Percentiles rank a stretch among this genome's conserved stretches.
These are phyloP conservation scores for Pogoniulus pusillus DNA, from an alignment of 2,797 vertebrate genomes.

Conservation along the genomic window DNA sequence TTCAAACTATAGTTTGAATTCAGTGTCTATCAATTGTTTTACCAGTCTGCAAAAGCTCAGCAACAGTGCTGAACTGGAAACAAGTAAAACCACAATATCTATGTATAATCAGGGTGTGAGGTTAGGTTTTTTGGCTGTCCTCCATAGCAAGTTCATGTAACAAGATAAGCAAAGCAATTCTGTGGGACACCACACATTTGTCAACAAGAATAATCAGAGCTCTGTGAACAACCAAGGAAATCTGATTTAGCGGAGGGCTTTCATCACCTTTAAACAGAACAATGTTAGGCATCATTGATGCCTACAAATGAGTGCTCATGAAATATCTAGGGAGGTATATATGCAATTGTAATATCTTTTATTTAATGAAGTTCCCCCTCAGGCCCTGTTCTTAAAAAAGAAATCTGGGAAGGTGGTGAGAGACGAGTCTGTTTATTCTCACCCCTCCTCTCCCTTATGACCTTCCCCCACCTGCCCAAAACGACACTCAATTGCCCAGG, in stretches of 20 bases:
- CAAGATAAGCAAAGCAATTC: neutral
- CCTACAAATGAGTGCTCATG: neutral
- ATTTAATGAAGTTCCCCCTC: neutral
- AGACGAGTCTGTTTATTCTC: neutral
- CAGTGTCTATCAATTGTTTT: neutral
- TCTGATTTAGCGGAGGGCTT: neutral
- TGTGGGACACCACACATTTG: neutral
- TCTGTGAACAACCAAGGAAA: neutral
- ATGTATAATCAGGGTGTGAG: neutral
- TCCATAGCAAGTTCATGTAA: neutral
- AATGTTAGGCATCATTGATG: neutral
- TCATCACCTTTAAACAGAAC: neutral
- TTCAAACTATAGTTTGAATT: neutral
- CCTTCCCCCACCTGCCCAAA: neutral
- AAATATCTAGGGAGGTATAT: neutral
- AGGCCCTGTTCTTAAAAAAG: neutral
- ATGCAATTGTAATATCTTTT: neutral
- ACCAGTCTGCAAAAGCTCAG: neutral
- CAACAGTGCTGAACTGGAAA: neutral
- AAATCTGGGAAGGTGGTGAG: neutral
- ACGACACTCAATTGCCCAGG: neutral
- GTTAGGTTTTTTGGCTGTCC: neutral
- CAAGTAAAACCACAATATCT: neutral
- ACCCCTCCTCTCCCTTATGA: neutral
- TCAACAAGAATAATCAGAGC: neutral